These are phyloP conservation scores for Copidosoma floridanum DNA, from an alignment of 1,140 invertebrate genomes.

Conservation along the genomic window DNA sequence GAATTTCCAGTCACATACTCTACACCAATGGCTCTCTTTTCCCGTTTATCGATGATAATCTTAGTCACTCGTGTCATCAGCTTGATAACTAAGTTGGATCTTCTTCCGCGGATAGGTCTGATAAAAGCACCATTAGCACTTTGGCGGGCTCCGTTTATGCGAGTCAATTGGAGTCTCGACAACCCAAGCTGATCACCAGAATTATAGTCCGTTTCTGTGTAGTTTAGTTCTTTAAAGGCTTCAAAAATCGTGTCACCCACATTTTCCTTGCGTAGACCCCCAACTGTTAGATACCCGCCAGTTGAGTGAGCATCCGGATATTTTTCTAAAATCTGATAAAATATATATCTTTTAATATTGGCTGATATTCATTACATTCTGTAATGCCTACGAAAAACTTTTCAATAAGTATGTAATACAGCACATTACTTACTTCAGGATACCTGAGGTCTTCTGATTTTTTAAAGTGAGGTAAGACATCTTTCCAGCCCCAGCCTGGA, in stretches of 20 bases:
- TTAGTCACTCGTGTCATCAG: neutral
- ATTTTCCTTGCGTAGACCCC: constrained; percentile 61
- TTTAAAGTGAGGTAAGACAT: constrained; percentile 58
- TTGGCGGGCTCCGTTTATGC: neutral
- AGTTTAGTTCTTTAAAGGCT: constrained; percentile 54
- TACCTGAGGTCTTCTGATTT: constrained; percentile 46
- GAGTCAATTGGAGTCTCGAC: neutral
- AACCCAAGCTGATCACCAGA: constrained; percentile 50
- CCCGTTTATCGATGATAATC: neutral
- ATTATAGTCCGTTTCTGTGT: constrained; percentile 51
- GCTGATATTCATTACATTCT: constrained; percentile 66
- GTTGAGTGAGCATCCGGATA: constrained; percentile 57
- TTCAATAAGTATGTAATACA: constrained; percentile 28
- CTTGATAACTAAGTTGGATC: constrained; percentile 1
- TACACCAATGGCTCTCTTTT: too few species aligned
- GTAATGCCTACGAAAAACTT: constrained; percentile 74
- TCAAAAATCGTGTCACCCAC: constrained; percentile 62
- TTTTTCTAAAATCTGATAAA: neutral
- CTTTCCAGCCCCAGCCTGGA: constrained; percentile 61
- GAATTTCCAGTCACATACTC: too few species aligned
- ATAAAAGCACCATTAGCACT: constrained; percentile 6
- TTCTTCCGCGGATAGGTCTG: neutral
- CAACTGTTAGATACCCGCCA: constrained; percentile 64
- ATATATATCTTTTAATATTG: constrained; percentile 12
- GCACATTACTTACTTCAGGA: neutral